Evolutionary conservation across 2,888 invertebrate genomes (phyloP), one percentile per base, ranked within the genome.

Genomic region (Phaonia tiefii): DNA sequence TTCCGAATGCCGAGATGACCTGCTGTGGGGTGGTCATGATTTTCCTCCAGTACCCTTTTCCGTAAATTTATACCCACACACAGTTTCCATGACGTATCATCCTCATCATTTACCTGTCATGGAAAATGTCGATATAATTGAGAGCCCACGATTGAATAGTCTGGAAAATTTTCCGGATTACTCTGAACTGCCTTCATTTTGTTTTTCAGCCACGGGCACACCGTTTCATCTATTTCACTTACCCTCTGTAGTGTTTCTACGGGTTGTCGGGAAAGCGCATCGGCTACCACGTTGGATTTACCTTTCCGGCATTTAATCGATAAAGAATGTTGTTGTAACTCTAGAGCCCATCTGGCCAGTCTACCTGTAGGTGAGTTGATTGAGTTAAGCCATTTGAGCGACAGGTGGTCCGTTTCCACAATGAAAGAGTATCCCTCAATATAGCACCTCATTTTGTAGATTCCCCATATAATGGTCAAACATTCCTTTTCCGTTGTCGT

Each of bases 371-470:
- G 71, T 4, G 17, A 65, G 2, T 79, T 58, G 2, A 71, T 75
- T 3, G 70, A 70, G 11, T 70, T 63, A 0, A 75, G 17, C 74
- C 66, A 79, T 54, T 54, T 74, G 8, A 66, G 15, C 54, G 66
- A 11, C 31, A 25, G 8, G 11, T 56, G 25, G 26, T 81, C 77
- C 0, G 77, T 76, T 2, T 76, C 49, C 0, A 76, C 58, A 0
- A 20, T n/a, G 66, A 76, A 76, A 10, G 11, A 13, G 49, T 80
- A 75, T 2, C 80, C 69, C 2, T 39, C 31, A 0, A 75, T 17
- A 10, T 79, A 83, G 0, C 56, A 44, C n/a, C 82, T 15, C 51
- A 83, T 26, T 17, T 84, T 83, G 1, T 78, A 17, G 8, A 83
- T 75, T 1, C 75, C 83, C 76, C 74, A 83, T 0, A 81, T 15